phyloP scores from a whole-genome alignment of 2,797 vertebrate species.

The Typhlichthys subterraneus region DNA sequence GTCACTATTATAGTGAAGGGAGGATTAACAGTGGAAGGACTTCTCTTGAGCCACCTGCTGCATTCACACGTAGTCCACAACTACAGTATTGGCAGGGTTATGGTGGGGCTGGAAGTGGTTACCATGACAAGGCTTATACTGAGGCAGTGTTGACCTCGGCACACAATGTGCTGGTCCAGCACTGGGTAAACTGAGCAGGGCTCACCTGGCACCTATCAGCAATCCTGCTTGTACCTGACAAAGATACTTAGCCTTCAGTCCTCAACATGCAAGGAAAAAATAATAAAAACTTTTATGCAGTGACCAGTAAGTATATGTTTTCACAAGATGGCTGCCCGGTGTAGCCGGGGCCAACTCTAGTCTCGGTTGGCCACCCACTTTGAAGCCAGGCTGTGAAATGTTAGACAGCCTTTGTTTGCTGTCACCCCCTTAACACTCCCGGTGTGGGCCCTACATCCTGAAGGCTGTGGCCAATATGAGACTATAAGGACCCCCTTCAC shows the following conservation, averaged over 20 bases:
- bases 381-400: slow-evolving; percentile 38
- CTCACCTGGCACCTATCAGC: slow-evolving; percentile 13
- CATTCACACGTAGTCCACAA: slow-evolving; percentile 45
- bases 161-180: slow-evolving; percentile 28
- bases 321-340: slow-evolving; percentile 29
- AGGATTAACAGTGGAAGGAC: slow-evolving; percentile 49
- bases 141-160: slow-evolving; percentile 57
- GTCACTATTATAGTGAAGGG: neutral
- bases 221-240: neutral
- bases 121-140: slow-evolving; percentile 44
- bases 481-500: slow-evolving; percentile 44
- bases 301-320: slow-evolving; percentile 33
- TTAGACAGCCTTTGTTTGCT: slow-evolving; percentile 61
- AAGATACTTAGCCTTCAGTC: no score
- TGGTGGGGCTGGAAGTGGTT: slow-evolving; percentile 65
- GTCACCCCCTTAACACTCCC: slow-evolving; percentile 45
- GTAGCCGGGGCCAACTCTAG: slow-evolving; percentile 10
- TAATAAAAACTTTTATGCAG: slow-evolving; percentile 11
- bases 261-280: no score
- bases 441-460: slow-evolving; percentile 20
- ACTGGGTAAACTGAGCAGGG: slow-evolving; percentile 29
- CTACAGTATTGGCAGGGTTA: slow-evolving; percentile 36
- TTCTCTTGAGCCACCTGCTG: slow-evolving; percentile 28
- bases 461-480: slow-evolving; percentile 39
- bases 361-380: slow-evolving; percentile 59